Percentiles rank a stretch among this genome's conserved stretches.
These are phyloP conservation scores for Abrostola tripartita DNA, from an alignment of 2,888 invertebrate species.

Conservation along the genomic window DNA sequence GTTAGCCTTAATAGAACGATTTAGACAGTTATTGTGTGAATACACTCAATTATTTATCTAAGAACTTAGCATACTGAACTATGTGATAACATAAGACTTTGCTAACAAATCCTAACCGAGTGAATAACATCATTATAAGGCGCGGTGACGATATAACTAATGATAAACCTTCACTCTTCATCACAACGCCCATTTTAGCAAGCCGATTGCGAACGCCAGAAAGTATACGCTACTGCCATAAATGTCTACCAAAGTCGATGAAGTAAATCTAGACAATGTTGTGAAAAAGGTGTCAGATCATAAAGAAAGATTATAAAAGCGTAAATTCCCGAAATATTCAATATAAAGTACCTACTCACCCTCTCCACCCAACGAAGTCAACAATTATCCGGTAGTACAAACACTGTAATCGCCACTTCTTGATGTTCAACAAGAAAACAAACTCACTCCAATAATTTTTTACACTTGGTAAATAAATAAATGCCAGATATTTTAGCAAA, in stretches of 20 bases:
- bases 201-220: conserved; percentile 37
- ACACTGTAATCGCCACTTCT: conserved; percentile 65
- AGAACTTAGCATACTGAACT: conserved; percentile 12
- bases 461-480: conserved; percentile 69
- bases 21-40: conserved; percentile 3
- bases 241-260: conserved; percentile 10
- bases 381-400: conserved; percentile 70
- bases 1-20: conserved; percentile 3
- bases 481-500: conserved; percentile 67
- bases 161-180: conserved; percentile 74
- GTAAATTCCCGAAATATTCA: conserved; percentile 70
- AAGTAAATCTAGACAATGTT: conserved; percentile 17
- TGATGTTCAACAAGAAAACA: conserved; percentile 61
- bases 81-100: conserved; percentile 31
- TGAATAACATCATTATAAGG: conserved; percentile 56
- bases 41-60: conserved; percentile 12
- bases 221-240: conserved; percentile 15
- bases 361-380: conserved; percentile 81
- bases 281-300: conserved; percentile 17
- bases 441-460: conserved; percentile 66
- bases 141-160: conserved; percentile 70
- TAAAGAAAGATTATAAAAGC: conserved; percentile 51
- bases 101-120: conserved; percentile 43
- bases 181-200: conserved; percentile 81
- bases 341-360: conserved; percentile 79